Evolutionary conservation across 2,113 vertebrate species (phyloP), one percentile per base, ranked within the genome.

Genomic region (Chiloscyllium plagiosum): DNA sequence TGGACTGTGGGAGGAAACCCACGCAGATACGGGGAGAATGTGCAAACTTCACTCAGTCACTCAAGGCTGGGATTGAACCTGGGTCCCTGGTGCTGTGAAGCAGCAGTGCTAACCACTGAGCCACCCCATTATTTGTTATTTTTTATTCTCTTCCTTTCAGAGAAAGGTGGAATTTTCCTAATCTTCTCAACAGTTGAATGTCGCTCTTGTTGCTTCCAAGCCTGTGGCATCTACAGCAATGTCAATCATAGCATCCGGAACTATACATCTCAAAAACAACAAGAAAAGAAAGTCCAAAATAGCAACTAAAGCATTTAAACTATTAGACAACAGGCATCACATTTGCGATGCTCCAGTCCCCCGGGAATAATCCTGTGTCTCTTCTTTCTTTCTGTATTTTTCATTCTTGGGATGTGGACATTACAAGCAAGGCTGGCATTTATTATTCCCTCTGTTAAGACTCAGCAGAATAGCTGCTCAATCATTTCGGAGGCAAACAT

Each of bases 241-340:
- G 96, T 99, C 99, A 96, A 99, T 99, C 95, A 97, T 0, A 70
- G 97, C 97, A 97, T 99, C 98, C 42, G 99, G 99, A 95, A 97
- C 97, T 96, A 98, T 97, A 98, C 98, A 99, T 96, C 97, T 98
- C 96, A 99, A 97, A 42, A 99, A 97, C 0, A 96, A 65, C 96
- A 99, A 97, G 96, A 99, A 98, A 65, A 99, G 97, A 96, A 98
- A 99, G 97, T 98, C 97, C 66, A 99, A 72, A 50, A 99, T 97
- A 0, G 98, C 98, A 3, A 99, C 42, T 33, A 99, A 97, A 56
- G 99, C 98, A 97, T 47, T 47, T 47, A 47, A 47, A 1, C 42
- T 47, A 1, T 10, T 61, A 61, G 8, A 61, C 56, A 61, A 61
- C 12, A 12, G 56, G 56, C 12, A 12, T 61, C 56, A 12, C 56